These are phyloP conservation scores for Paguma larvata DNA, from an alignment of 2,797 vertebrate species.

Conservation along the genomic window DNA sequence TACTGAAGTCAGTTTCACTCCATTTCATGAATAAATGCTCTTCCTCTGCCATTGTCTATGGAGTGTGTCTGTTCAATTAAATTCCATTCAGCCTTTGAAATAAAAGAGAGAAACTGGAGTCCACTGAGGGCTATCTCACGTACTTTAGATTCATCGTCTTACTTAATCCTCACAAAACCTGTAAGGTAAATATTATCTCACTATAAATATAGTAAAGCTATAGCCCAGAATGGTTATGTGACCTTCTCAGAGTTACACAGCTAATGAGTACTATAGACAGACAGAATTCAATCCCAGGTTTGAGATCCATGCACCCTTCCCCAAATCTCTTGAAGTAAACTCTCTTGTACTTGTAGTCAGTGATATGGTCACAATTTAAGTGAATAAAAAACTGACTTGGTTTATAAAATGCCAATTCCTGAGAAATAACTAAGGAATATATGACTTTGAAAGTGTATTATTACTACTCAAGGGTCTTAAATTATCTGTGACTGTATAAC, in stretches of 20 bases:
- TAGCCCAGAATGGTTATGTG: background rate
- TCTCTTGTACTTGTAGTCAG: background rate
- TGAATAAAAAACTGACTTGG: slow-evolving; percentile 14
- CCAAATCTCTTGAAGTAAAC: background rate
- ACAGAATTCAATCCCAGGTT: background rate
- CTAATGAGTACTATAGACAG: background rate
- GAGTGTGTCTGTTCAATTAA: background rate
- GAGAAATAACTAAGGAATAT: background rate
- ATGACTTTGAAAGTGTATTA: background rate
- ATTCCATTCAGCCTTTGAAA: background rate
- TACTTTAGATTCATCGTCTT: background rate
- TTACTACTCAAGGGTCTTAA: background rate
- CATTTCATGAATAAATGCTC: background rate
- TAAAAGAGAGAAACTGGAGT: slow-evolving; percentile 1
- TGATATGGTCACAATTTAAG: background rate
- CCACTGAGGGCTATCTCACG: background rate
- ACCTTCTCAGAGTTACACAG: background rate
- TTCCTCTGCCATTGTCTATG: background rate
- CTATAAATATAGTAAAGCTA: background rate
- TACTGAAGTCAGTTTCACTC: background rate
- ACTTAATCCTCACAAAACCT: background rate
- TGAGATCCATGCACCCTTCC: background rate
- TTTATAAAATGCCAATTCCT: background rate
- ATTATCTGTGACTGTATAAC: background rate
- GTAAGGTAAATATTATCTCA: background rate